A percentile compares a stretch with the other conserved stretches of the same genome.
Evolutionary conservation across 2,797 vertebrate genomes (phyloP).

Genomic region (Hipposideros larvatus): DNA sequence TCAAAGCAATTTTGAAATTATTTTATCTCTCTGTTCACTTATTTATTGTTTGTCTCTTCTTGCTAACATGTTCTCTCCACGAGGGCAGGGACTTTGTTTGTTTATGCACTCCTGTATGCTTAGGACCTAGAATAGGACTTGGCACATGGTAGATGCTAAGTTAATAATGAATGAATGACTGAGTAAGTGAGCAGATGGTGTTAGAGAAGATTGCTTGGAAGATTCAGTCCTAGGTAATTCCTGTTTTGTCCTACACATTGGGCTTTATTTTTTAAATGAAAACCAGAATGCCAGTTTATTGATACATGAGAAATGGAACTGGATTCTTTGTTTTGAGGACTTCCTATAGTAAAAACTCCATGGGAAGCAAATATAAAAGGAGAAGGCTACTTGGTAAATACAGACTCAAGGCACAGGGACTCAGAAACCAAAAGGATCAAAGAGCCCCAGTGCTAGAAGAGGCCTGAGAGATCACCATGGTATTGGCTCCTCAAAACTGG

Average conservation of each 20-base stretch:
- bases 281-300: neutral
- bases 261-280: slow-evolving; percentile 25
- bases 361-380: neutral
- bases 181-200: neutral
- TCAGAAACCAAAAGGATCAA: neutral
- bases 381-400: neutral
- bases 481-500: neutral
- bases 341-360: neutral
- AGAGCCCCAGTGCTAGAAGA: neutral
- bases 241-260: neutral
- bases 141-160: neutral
- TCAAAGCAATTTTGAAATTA: neutral
- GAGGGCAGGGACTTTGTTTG: neutral
- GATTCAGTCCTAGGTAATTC: neutral
- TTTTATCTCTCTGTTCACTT: neutral
- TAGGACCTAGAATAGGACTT: neutral
- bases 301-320: neutral
- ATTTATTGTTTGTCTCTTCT: neutral
- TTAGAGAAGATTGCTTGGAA: neutral
- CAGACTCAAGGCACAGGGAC: neutral
- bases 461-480: no score
- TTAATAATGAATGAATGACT: neutral
- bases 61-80: neutral
- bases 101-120: neutral
- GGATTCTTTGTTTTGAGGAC: slow-evolving; percentile 15